phyloP scores from a whole-genome alignment of 2,113 vertebrate genomes.

The Clupea harengus region DNA sequence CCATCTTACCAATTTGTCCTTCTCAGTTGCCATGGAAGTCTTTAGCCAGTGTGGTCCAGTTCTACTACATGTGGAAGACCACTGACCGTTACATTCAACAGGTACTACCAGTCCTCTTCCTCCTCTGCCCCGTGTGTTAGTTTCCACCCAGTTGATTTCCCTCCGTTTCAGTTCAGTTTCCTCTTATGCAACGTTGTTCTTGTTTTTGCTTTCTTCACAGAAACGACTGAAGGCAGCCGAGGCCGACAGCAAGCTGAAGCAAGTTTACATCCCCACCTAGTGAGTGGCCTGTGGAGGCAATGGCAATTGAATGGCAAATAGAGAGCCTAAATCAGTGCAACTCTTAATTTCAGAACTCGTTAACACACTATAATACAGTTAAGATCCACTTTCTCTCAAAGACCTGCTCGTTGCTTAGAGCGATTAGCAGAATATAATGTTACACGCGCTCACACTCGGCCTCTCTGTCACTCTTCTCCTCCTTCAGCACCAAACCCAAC shows the following conservation, averaged over 20 bases:
- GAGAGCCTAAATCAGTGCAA: too few relatives aligned
- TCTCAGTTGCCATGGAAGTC: conserved; percentile 91
- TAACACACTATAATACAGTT: too few relatives aligned
- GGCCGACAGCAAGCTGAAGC: conserved; percentile 90
- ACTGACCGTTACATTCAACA: conserved; percentile 94
- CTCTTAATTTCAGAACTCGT: too few relatives aligned
- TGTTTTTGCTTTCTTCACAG: conserved; percentile 52
- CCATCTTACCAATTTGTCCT: not conserved
- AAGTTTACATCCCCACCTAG: conserved; percentile 95
- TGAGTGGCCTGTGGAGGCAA: conserved; percentile 69
- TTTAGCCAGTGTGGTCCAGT: conserved; percentile 91
- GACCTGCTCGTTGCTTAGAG: too few relatives aligned
- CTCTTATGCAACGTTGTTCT: not conserved
- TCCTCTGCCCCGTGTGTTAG: not conserved
- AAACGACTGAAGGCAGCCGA: conserved; percentile 92
- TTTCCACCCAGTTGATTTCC: not conserved
- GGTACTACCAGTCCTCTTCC: conserved; percentile 57
- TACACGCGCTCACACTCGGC: too few relatives aligned
- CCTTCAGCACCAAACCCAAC: conserved; percentile 86
- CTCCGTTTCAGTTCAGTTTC: not conserved
- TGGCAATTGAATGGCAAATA: too few relatives aligned
- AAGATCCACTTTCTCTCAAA: too few relatives aligned
- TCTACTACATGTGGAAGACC: conserved; percentile 98
- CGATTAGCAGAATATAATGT: too few relatives aligned
- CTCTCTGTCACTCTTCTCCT: not conserved